phyloP scores from a whole-genome alignment of 2,888 invertebrate genomes.

The Caenorhabditis sp. region DNA sequence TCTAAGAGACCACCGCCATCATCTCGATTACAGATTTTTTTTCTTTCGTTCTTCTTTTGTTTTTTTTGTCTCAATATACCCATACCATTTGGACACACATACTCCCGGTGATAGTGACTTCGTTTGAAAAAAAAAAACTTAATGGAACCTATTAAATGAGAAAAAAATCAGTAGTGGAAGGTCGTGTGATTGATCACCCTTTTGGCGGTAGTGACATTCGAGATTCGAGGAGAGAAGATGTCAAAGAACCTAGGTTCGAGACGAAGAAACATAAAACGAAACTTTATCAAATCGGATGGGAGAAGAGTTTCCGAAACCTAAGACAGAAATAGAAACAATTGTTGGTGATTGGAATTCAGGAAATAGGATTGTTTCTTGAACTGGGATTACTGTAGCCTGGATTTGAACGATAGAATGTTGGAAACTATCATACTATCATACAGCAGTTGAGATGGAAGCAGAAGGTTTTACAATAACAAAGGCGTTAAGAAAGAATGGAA shows the following conservation, averaged over 20 bases:
- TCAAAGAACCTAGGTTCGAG: conserved; percentile 24
- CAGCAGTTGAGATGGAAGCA: no score
- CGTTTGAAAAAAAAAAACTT: conserved; percentile 25
- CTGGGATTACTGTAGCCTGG: no score
- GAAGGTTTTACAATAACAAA: no score
- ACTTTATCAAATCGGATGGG: conserved; percentile 43
- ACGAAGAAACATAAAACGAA: conserved; percentile 30
- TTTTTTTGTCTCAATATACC: not conserved
- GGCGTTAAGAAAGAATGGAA: no score
- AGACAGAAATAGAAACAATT: conserved; percentile 30
- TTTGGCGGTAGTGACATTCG: conserved; percentile 28
- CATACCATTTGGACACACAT: conserved; percentile 10
- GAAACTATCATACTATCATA: no score
- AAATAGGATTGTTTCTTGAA: not conserved
- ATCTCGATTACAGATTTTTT: conserved; percentile 55
- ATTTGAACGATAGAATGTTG: no score
- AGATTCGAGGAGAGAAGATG: conserved; percentile 4
- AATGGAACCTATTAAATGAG: conserved; percentile 38
- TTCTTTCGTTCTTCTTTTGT: conserved; percentile 7
- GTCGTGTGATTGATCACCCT: conserved; percentile 61
- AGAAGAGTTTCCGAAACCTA: conserved; percentile 7
- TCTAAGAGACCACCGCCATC: conserved; percentile 44
- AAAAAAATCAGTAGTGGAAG: conserved; percentile 41
- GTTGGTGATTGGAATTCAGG: conserved; percentile 9
- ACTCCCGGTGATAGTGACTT: not conserved